Conservation (phyloP, 2,888 invertebrate genomes). For the Lycocerus yunnanus region DNA sequence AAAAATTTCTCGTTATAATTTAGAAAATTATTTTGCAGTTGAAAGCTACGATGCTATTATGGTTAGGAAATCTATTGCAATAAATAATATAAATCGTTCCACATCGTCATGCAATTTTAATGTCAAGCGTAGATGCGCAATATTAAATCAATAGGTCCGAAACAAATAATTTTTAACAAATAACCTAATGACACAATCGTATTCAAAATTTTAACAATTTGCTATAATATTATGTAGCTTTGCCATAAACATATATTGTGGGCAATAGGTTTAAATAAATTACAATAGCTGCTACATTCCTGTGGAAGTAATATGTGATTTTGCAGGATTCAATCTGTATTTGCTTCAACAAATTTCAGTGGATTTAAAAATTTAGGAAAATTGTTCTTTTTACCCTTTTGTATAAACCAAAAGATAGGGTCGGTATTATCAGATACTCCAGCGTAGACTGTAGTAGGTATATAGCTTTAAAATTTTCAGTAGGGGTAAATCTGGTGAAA, state of each 20-base stretch:
- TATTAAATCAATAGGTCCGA: background rate
- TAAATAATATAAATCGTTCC: slow-evolving; percentile 4
- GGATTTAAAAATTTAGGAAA: background rate
- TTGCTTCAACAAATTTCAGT: background rate
- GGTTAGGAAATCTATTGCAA: slow-evolving; percentile 1
- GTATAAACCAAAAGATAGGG: background rate
- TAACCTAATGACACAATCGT: background rate
- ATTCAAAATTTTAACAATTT: background rate
- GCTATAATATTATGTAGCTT: background rate
- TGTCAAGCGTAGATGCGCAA: slow-evolving; percentile 1
- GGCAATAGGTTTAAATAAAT: background rate
- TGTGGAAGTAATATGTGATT: background rate
- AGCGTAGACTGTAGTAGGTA: no score
- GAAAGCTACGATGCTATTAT: background rate
- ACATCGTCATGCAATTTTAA: slow-evolving; percentile 3
- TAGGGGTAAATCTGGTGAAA: no score
- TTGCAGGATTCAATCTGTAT: background rate
- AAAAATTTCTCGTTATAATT: background rate
- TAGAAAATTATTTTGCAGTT: slow-evolving; percentile 2
- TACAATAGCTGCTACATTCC: background rate
- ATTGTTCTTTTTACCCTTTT: background rate
- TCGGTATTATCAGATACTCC: no score
- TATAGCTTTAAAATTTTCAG: no score
- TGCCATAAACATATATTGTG: background rate
- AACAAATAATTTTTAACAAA: background rate